Evolutionary conservation across 2,113 vertebrate genomes (phyloP), one percentile per base, ranked within the genome.

Genomic region (Grammomys surdaster): DNA sequence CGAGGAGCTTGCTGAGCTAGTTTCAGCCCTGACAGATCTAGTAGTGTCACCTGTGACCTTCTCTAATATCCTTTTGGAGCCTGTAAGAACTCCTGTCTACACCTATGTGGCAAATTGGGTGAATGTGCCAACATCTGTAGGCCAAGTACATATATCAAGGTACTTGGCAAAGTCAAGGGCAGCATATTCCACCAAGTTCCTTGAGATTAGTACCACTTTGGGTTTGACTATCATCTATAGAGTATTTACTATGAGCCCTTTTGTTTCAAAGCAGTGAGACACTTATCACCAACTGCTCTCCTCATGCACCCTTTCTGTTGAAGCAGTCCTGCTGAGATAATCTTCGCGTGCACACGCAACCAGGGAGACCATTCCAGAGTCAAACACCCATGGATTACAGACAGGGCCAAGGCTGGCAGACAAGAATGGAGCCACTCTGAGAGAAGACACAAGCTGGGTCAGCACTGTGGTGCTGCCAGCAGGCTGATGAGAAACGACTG

Each of bases 191-290:
- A 36, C n/a, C 60, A 73, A 51, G 72, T n/a, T 82, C 51, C 86
- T 58, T 89, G 19, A 81, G 33, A 75, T 40, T 81, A 78, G 86
- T 90, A 87, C 51, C n/a, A 81, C 63, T 88, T 7, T 36, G 16
- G 65, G 81, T 75, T 67, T 63, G 80, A 92, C 77, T 76, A 87
- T 84, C 60, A 22, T 70, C 96, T 63, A 77, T 40, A 94, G 89
- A 72, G 3, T 48, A 77, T 40, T 81, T 94, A 93, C 73, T 88
- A 65, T 69, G 86, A 88, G 84, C 43, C 56, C 67, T 95, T 93
- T 36, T 63, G 87, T 80, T 96, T 70, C 80, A 87, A 91, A 93
- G 91, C 94, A 84, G 88, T 94, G 86, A 96, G 95, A 93, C 94
- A 78, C 75, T 31, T 63, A 75, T 82, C 69, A 89, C 93, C 78